phyloP scores from a whole-genome alignment of 2,797 vertebrate species.

The Sebastes diploproa region DNA sequence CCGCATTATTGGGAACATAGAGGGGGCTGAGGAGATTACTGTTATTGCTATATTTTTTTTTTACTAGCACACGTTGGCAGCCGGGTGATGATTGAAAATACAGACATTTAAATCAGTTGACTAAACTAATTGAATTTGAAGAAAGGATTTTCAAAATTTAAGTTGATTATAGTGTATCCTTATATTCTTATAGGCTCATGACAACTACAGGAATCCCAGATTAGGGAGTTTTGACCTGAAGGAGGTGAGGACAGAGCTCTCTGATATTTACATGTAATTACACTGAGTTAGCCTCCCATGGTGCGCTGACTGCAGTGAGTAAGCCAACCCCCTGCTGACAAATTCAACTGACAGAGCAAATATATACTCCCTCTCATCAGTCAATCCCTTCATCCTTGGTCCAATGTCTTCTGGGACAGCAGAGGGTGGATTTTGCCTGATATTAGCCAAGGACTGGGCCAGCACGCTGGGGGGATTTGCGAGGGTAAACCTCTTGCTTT shows the following conservation, averaged over 20 bases:
- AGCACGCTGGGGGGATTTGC: slow-evolving; percentile 58
- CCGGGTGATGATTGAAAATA: not conserved
- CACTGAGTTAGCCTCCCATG: slow-evolving; percentile 42
- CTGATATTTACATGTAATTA: slow-evolving; percentile 64
- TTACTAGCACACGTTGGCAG: not conserved
- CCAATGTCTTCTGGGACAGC: slow-evolving; percentile 65
- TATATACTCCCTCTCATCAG: slow-evolving; percentile 69
- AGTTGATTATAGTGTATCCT: not conserved
- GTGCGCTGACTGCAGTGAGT: slow-evolving; percentile 31
- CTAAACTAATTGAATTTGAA: not conserved
- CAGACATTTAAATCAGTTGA: not conserved
- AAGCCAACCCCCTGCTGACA: slow-evolving; percentile 63
- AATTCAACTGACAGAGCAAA: slow-evolving; percentile 69
- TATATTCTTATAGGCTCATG: not conserved
- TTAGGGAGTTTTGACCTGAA: not conserved
- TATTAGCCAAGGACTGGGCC: slow-evolving; percentile 66
- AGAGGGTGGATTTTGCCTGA: slow-evolving; percentile 64
- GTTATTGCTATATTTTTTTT: not conserved
- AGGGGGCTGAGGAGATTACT: not conserved
- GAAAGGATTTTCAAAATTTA: not conserved
- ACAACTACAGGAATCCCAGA: slow-evolving; percentile 1
- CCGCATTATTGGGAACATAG: slow-evolving; percentile 18
- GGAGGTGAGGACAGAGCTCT: slow-evolving; percentile 25
- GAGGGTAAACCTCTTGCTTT: slow-evolving; percentile 68
- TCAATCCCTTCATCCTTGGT: slow-evolving; percentile 71